phyloP scores from a whole-genome alignment of 2,888 invertebrate genomes.

The Phyto melanocephala region DNA sequence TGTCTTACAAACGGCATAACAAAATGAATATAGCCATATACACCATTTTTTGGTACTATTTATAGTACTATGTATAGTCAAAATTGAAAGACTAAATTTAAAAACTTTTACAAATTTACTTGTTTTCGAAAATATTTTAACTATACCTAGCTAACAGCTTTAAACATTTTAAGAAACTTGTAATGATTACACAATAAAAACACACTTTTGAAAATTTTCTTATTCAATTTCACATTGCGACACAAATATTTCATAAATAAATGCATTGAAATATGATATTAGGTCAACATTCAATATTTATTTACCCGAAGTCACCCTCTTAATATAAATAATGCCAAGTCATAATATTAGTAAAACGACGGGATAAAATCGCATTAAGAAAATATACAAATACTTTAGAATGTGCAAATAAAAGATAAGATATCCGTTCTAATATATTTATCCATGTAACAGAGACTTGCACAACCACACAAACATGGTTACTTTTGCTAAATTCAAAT shows the following conservation, averaged over 20 bases:
- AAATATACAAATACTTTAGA: conserved; percentile 69
- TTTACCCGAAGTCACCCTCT: conserved; percentile 21
- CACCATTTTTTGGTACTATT: no score
- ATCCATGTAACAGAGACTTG: neutral
- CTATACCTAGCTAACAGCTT: no score
- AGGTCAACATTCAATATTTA: conserved; percentile 16
- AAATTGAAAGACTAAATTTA: no score
- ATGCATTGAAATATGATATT: conserved; percentile 37
- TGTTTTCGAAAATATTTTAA: no score
- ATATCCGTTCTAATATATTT: conserved; percentile 67
- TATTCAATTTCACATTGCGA: no score
- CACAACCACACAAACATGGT: neutral
- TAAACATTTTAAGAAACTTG: no score
- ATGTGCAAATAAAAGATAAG: conserved; percentile 75
- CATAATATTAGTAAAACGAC: conserved; percentile 15
- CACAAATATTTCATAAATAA: neutral
- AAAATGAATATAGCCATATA: no score
- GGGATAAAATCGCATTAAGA: conserved; percentile 50
- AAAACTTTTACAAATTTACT: no score
- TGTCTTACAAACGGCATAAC: no score
- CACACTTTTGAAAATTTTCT: no score
- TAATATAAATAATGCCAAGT: conserved; percentile 15
- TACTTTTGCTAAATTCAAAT: neutral
- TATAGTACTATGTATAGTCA: no score
- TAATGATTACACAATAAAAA: no score